A percentile compares a stretch with the other conserved stretches of the same genome.
These are phyloP conservation scores for Prosopocoilus inquinatus DNA, from an alignment of 2,888 invertebrate genomes.

Conservation along the genomic window DNA sequence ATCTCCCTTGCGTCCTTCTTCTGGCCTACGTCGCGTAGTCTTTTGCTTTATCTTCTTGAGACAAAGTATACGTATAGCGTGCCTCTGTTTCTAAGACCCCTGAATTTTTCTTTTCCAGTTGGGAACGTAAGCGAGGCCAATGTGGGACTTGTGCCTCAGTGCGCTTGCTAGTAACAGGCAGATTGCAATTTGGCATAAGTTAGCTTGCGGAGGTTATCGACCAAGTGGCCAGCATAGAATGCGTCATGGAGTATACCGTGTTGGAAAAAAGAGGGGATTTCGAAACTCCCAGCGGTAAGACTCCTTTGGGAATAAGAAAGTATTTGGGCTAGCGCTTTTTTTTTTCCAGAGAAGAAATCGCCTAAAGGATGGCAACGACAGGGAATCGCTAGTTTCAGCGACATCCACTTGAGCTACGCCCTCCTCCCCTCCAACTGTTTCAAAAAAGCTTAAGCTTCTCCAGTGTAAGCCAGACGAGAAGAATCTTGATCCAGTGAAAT, in stretches of 20 bases:
- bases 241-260: slow-evolving; percentile 72
- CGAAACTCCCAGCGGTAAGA: slow-evolving; percentile 54
- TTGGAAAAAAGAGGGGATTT: slow-evolving; percentile 66
- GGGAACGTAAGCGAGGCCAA: slow-evolving; percentile 53
- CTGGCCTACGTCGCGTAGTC: slow-evolving; percentile 59
- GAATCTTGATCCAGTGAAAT: slow-evolving; percentile 24
- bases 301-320: neutral
- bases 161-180: slow-evolving; percentile 68
- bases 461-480: slow-evolving; percentile 65
- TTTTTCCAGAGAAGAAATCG: slow-evolving; percentile 14
- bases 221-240: slow-evolving; percentile 74
- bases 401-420: slow-evolving; percentile 64
- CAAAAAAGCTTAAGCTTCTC: slow-evolving; percentile 65
- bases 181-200: slow-evolving; percentile 75
- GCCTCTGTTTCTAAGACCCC: neutral
- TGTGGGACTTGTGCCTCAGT: slow-evolving; percentile 68
- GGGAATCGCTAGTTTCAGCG: slow-evolving; percentile 59
- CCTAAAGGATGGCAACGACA: slow-evolving; percentile 54
- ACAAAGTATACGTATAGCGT: slow-evolving; percentile 46
- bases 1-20: slow-evolving; percentile 60
- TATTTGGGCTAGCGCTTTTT: neutral
- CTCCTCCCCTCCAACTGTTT: slow-evolving; percentile 62
- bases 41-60: slow-evolving; percentile 60
- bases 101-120: slow-evolving; percentile 17
- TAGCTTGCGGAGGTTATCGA: slow-evolving; percentile 71